Conservation (phyloP, 2,888 invertebrate genomes). For the Caenorhabditis drosophilae region DNA sequence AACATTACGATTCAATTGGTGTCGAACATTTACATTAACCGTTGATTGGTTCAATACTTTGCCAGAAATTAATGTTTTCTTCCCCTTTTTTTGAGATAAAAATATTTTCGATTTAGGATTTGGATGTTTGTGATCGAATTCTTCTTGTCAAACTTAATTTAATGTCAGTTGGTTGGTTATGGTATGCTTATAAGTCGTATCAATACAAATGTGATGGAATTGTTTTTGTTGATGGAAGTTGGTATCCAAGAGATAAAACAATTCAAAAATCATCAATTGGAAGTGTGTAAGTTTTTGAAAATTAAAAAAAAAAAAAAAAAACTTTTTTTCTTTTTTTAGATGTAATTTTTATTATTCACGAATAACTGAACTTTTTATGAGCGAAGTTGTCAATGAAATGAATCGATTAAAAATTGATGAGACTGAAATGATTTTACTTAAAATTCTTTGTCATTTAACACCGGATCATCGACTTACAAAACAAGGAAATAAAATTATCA, state of each 20-base stretch:
- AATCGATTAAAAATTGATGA: slow-evolving; percentile 24
- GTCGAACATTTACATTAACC: slow-evolving; percentile 34
- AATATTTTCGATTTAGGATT: too few relatives aligned
- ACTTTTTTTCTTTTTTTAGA: slow-evolving; percentile 7
- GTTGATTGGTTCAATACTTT: slow-evolving; percentile 33
- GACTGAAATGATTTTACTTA: slow-evolving; percentile 28
- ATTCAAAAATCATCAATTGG: slow-evolving; percentile 13
- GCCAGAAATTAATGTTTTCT: slow-evolving; percentile 10
- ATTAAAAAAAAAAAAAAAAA: neutral
- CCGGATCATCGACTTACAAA: slow-evolving; percentile 16
- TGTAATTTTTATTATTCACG: slow-evolving; percentile 28
- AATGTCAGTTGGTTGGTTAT: slow-evolving; percentile 40
- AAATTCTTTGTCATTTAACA: slow-evolving; percentile 14
- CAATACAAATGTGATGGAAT: slow-evolving; percentile 24
- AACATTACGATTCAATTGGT: slow-evolving; percentile 34
- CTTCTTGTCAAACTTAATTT: slow-evolving; percentile 17
- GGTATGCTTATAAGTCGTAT: slow-evolving; percentile 35
- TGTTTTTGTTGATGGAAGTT: slow-evolving; percentile 36
- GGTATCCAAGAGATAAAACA: slow-evolving; percentile 20
- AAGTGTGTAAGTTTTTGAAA: slow-evolving; percentile 3
- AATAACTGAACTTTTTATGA: slow-evolving; percentile 34
- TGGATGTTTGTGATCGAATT: slow-evolving; percentile 4
- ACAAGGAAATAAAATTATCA: slow-evolving; percentile 6
- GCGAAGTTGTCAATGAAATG: slow-evolving; percentile 29
- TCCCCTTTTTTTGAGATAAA: too few relatives aligned